Evolutionary conservation across 2,113 vertebrate genomes (phyloP).

Genomic region (Neodon shergylaensis): DNA sequence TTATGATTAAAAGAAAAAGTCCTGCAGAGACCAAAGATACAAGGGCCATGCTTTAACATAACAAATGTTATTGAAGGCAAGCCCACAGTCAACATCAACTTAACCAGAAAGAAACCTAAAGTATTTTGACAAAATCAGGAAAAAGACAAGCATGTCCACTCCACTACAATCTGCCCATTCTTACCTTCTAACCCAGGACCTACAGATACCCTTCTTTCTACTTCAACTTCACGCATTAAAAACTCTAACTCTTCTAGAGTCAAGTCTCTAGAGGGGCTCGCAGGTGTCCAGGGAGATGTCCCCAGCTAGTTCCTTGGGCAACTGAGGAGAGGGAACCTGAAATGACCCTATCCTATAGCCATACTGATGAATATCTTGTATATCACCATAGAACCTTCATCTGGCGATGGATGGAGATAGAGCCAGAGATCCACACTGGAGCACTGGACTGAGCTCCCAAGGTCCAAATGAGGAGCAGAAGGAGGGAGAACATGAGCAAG

Average conservation of each 20-base stretch:
- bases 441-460: too few species aligned
- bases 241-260: neutral
- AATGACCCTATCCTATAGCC: too few species aligned
- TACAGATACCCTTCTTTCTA: neutral
- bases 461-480: too few species aligned
- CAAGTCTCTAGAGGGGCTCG: too few species aligned
- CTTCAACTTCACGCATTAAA: neutral
- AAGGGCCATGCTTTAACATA: neutral
- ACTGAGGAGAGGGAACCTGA: too few species aligned
- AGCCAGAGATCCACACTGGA: too few species aligned
- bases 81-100: neutral
- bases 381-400: too few species aligned
- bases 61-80: neutral
- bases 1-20: neutral
- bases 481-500: too few species aligned
- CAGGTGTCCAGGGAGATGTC: too few species aligned
- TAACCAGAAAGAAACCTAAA: neutral
- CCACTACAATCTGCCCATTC: neutral
- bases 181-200: neutral
- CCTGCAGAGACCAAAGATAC: neutral
- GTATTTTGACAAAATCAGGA: neutral
- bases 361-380: too few species aligned
- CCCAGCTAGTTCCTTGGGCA: too few species aligned
- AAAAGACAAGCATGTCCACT: neutral
- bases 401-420: too few species aligned